Evolutionary conservation across 2,888 invertebrate species (phyloP), one percentile per base, ranked within the genome.

Genomic region (Actias luna): DNA sequence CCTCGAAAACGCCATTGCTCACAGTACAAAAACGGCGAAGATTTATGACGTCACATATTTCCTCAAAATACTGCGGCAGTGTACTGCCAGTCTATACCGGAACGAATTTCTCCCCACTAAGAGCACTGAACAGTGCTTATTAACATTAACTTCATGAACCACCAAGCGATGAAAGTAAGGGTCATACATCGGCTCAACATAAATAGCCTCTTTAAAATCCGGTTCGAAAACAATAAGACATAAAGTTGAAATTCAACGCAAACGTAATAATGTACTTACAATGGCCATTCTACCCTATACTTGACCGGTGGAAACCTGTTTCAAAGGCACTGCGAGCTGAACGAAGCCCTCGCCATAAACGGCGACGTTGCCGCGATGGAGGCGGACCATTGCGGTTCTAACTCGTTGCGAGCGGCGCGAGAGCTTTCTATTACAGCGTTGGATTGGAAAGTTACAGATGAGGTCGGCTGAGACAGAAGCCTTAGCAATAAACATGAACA

Each of bases 251-350:
- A 68, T 70, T 71, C 63, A 63, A 65, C 71, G 71, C 73, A 72
- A 76, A 77, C 74, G 74, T 78, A 80, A 80, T 75, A 71, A 33
- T 58, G 68, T 67, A 62, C 71, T 58, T 31, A 78, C 79, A 74
- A 76, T 74, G 70, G 69, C 73, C 75, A 74, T 78, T 75, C 55
- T 55, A 55, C 29, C 69, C 76, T 65, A 66, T 70, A 64, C 67
- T 73, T 79, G 74, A 74, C 78, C 74, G 73, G 71, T 4, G 67
- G 65, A 72, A 84, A 84, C 84, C 82, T 73, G 85, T 84, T 82
- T 69, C 70, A 73, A 72, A 71, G 67, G 65, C 72, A 66, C 65
- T 72, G 62, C 66, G 72, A 69, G 74, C 69, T 71, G 63, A 65
- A 52, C 52, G 63, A 59, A 65, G 35, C 68, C 67, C 63, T 68